These are phyloP conservation scores for Staurois parvus DNA, from an alignment of 2,797 vertebrate genomes.

Conservation along the genomic window DNA sequence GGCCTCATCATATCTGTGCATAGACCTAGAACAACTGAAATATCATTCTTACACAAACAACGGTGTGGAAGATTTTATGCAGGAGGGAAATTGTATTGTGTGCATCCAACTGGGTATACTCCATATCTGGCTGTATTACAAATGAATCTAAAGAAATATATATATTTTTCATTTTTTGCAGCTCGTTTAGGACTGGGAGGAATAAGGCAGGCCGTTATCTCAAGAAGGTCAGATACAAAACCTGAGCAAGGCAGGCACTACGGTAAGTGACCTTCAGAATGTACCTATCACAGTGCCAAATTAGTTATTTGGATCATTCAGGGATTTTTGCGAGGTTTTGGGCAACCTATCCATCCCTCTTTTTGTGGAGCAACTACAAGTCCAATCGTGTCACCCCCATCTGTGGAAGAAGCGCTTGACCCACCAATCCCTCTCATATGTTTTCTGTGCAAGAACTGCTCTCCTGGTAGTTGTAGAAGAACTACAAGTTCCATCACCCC, in stretches of 20 bases:
- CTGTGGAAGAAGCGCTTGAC: neutral
- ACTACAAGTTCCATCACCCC: too few relatives aligned
- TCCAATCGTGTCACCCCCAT: too few relatives aligned
- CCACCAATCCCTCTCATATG: too few relatives aligned
- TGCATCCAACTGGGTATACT: neutral
- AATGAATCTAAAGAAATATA: neutral
- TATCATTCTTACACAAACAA: neutral
- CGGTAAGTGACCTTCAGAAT: conserved; percentile 28
- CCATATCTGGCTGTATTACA: neutral
- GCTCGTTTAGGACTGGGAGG: conserved; percentile 28
- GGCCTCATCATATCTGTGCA: neutral
- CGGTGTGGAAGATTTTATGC: neutral
- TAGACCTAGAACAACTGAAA: neutral
- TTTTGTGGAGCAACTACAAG: too few relatives aligned
- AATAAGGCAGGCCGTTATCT: conserved; percentile 13
- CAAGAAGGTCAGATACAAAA: conserved; percentile 57
- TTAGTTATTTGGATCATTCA: neutral
- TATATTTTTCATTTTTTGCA: conserved; percentile 6
- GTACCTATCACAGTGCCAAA: neutral
- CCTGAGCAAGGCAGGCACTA: neutral
- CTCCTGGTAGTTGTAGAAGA: too few relatives aligned
- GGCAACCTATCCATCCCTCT: neutral
- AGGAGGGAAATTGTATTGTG: neutral
- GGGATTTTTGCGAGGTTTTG: neutral
- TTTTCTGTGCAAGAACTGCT: too few relatives aligned